Percentiles rank a stretch among this genome's conserved stretches.
Conservation (phyloP, 2,113 vertebrate genomes). For the Chaetura pelagica region DNA sequence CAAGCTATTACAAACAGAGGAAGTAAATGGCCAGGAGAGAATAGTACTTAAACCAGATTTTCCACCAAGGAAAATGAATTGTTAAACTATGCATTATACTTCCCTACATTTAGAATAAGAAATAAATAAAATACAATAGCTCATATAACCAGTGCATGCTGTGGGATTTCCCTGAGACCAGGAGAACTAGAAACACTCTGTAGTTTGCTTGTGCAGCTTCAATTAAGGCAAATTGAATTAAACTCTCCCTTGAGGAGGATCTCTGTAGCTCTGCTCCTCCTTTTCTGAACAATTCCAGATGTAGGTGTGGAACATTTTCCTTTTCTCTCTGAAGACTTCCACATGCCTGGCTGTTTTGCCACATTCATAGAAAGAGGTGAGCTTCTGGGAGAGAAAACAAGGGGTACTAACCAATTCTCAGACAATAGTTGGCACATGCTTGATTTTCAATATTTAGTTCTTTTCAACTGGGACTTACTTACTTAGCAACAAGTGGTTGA, state of each 20-base stretch:
- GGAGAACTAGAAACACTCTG: constrained; percentile 47
- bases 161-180: constrained; percentile 38
- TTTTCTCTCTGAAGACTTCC: background rate
- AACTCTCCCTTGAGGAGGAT: constrained; percentile 42
- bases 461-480: background rate
- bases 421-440: background rate
- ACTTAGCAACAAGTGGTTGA: background rate
- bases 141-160: background rate
- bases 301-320: background rate
- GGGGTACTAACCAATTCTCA: background rate
- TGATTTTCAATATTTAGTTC: background rate
- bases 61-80: constrained; percentile 27
- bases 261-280: constrained; percentile 34
- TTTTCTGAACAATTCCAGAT: constrained; percentile 62
- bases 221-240: constrained; percentile 68
- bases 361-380: background rate
- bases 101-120: constrained; percentile 11
- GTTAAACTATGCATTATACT: background rate
- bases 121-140: constrained; percentile 45
- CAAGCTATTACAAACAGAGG: background rate
- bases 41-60: constrained; percentile 22
- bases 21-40: constrained; percentile 44
- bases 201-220: constrained; percentile 48
- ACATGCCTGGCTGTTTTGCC: background rate
- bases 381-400: background rate